Percentiles rank a stretch among this genome's conserved stretches.
Conservation (phyloP, 2,113 vertebrate genomes). For the Pedionomus torquatus region DNA sequence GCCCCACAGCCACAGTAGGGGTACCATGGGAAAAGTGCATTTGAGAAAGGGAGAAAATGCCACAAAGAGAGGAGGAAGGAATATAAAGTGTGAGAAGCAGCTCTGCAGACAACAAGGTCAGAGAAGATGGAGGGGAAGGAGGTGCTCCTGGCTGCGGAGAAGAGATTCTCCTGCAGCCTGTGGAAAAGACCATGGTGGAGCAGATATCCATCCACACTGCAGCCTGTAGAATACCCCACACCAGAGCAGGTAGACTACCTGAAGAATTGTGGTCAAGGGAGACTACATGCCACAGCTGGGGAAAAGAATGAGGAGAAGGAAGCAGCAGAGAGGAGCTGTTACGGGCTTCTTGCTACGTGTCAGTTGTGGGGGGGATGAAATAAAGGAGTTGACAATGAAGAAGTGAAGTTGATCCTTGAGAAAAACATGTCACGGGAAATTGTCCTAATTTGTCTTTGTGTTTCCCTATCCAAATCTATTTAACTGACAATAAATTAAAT, state of each 20-base stretch:
- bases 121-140: background rate
- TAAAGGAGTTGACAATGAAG: background rate
- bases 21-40: background rate
- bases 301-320: background rate
- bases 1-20: rapidly evolving
- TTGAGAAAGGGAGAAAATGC: background rate
- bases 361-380: background rate
- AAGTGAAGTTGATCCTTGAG: background rate
- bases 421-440: rapidly evolving
- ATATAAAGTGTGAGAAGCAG: background rate
- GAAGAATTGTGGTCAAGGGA: background rate
- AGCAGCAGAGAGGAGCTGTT: background rate
- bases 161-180: background rate
- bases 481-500: background rate
- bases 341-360: background rate
- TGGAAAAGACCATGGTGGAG: background rate
- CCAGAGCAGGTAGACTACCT: background rate
- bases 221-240: background rate
- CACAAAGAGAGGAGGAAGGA: background rate
- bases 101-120: background rate
- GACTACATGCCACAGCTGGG: rapidly evolving
- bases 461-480: background rate
- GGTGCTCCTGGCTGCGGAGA: background rate
- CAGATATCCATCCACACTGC: background rate
- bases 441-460: background rate